Evolutionary conservation across 2,797 vertebrate species (phyloP), one percentile per base, ranked within the genome.

Genomic region (Merluccius polli): DNA sequence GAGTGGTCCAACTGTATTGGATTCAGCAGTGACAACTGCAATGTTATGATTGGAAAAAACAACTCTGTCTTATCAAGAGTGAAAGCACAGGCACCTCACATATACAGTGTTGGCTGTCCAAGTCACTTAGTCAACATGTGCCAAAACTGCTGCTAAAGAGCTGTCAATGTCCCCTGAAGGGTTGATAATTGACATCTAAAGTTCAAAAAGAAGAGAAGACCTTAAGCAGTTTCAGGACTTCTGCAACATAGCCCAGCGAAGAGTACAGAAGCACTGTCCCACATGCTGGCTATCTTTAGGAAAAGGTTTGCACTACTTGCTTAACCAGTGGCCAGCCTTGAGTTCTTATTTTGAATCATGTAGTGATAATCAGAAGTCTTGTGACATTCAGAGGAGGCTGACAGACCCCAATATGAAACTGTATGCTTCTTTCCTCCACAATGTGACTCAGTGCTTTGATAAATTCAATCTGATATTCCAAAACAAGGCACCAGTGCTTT

Each of bases 51-150:
- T 73, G 84, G 77, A 10, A 84, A 73, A 75, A 77, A 82, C 74
- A 82, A 81, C 77, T 82, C 80, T 83, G 76, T 85, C 67, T 83
- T 78, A 52, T 78, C 75, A 78, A 84, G 77, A 84, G 80, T 84
- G 80, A 84, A 84, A 77, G 78, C 70, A 77, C 82, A 82, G 71
- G 80, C 75, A 29, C 73, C 81, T 75, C 71, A 77, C n/a, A 82
- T 84, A 52, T 79, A 79, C 75, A 84, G 75, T 63, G 74, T 77
- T 81, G 77, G 79, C 76, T 82, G 75, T 38, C 36, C 36, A 6
- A 38, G 36, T 38, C 36, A 38, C 4, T 38, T 38, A 38, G 36
- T 38, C 10, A 38, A 38, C 36, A 38, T 38, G 74, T 84, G 72
- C 74, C 70, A 81, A 83, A 72, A 82, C 77, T 75, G 78, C 78